Base-by-base conservation (phyloP, 2,888 invertebrate genomes). In the Ophonus ardosiacus region DNA sequence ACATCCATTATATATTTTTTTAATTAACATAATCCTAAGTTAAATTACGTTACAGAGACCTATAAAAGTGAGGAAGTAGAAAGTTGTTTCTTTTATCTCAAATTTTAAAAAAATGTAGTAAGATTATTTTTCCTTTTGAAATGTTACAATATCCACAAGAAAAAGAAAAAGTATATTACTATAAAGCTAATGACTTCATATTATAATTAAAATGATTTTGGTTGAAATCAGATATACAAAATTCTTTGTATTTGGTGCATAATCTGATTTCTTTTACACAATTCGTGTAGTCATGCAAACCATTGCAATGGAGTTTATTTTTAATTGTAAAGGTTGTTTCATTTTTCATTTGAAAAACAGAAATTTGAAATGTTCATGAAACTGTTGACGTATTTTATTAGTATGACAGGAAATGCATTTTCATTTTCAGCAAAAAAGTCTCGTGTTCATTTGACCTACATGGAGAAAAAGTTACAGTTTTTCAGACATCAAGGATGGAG, bases 351-450 rank as follows among this genome's bases (percentile, higher is more conserved):
- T 13, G 40, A 74, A 74, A 74, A 74, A 74, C 71, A 74, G 71
- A 74, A 74, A 74, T 74, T 74, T 74, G 51, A 74, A 74, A 74
- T 74, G 71, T 74, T 57, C 56, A 78, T 78, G 57, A 24, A 78
- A 57, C 78, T 78, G 78, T 78, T 78, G 78, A 78, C 78, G 57
- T 78, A 78, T 56, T 78, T 78, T 78, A 78, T 78, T 78, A 78
- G 15, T 57, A 15, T 17, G 57, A 7, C 21, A 56, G 78, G 57
- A 78, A 57, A n/a, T 78, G 56, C 57, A 57, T 57, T 78, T 76
- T 78, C 78, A 78, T 78, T 78, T 78, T 7, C 56, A 8, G 21
- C 31, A 78, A 78, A 78, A 78, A 78, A 56, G 5, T 15, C 10
- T 56, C 78, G 78, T 78, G 78, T 21, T 7, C 3, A 38, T 31